phyloP scores from a whole-genome alignment of 2,888 invertebrate species.

The Pyrochroa serraticornis region DNA sequence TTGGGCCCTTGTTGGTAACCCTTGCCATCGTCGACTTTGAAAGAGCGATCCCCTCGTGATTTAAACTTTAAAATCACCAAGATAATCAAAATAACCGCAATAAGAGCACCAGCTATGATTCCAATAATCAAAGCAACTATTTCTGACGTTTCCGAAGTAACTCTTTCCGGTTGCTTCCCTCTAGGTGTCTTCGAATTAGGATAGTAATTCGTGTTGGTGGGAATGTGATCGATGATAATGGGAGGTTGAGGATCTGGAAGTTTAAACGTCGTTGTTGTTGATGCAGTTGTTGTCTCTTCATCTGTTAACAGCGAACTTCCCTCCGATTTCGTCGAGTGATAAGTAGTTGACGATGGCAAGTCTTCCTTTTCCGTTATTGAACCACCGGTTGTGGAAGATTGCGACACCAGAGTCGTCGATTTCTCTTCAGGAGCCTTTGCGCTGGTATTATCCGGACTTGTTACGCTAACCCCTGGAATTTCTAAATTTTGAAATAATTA shows the following conservation, averaged over 20 bases:
- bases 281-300: slow-evolving; percentile 27
- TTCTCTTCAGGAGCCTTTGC: slow-evolving; percentile 50
- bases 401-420: no score
- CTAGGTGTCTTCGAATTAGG: slow-evolving; percentile 18
- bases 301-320: slow-evolving; percentile 24
- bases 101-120: slow-evolving; percentile 89
- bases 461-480: slow-evolving; percentile 35
- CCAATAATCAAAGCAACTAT: slow-evolving; percentile 81
- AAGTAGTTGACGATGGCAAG: slow-evolving; percentile 20
- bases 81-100: slow-evolving; percentile 88
- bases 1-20: slow-evolving; percentile 75
- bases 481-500: no score
- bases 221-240: no score
- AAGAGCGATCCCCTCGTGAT: slow-evolving; percentile 85
- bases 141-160: slow-evolving; percentile 73
- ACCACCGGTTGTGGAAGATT: not conserved
- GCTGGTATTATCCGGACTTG: slow-evolving; percentile 35
- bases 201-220: slow-evolving; percentile 7
- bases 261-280: slow-evolving; percentile 16
- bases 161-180: slow-evolving; percentile 59
- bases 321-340: slow-evolving; percentile 26
- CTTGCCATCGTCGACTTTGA: slow-evolving; percentile 89
- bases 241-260: slow-evolving; percentile 16
- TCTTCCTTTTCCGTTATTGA: slow-evolving; percentile 22
- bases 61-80: slow-evolving; percentile 88